Conservation (phyloP, 1,140 invertebrate genomes). For the Aphelenchoides avenae region DNA sequence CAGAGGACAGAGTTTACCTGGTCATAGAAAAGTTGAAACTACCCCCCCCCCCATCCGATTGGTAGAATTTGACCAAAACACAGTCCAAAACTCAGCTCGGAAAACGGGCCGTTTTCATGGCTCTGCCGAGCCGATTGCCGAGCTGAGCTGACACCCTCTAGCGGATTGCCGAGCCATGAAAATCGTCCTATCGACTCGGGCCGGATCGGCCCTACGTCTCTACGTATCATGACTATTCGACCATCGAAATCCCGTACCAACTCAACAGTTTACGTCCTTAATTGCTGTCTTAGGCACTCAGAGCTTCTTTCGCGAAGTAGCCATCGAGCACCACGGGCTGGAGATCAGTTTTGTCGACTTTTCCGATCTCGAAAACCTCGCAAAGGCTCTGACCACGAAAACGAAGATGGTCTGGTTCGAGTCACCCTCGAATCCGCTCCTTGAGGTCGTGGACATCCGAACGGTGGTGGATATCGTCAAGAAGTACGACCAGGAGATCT, state of each 20-base stretch:
- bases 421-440: conserved; percentile 89
- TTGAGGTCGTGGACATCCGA: conserved; percentile 84
- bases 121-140: no score
- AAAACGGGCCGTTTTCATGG: no score
- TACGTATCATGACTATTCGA: no score
- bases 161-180: no score
- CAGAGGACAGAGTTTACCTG: no score
- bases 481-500: conserved; percentile 64
- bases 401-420: conserved; percentile 95
- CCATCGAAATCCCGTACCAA: no score
- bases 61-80: neutral
- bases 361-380: conserved; percentile 68
- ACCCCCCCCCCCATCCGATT: neutral
- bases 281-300: conserved; percentile 1
- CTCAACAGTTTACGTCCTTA: neutral
- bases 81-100: no score
- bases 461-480: conserved; percentile 69
- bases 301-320: conserved; percentile 9
- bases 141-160: no score
- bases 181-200: no score
- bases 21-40: neutral
- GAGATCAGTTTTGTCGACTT: conserved; percentile 68
- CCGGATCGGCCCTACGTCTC: no score
- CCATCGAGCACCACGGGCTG: conserved; percentile 5
- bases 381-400: conserved; percentile 71